phyloP scores from a whole-genome alignment of 2,113 vertebrate genomes.

The Lepidothrix coronata region DNA sequence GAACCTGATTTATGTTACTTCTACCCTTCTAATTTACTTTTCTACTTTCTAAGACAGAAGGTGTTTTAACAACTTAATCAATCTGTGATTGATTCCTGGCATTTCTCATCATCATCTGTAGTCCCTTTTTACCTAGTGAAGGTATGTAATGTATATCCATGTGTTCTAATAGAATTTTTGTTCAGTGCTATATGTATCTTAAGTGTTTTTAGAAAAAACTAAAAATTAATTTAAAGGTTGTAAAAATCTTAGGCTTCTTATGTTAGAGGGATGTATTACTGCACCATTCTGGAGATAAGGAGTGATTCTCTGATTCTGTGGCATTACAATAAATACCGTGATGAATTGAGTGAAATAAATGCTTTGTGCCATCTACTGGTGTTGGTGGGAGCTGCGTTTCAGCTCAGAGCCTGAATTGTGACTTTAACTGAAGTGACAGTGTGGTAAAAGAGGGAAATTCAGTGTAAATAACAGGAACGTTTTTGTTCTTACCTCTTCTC shows the following conservation, averaged over 20 bases:
- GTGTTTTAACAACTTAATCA: neutral
- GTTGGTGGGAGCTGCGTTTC: constrained; percentile 16
- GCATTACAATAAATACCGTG: neutral
- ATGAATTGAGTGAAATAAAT: constrained; percentile 37
- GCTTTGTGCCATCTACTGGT: constrained; percentile 64
- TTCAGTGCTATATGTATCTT: neutral
- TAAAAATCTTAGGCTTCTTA: neutral
- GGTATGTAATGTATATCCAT: too few species aligned
- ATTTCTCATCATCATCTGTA: neutral
- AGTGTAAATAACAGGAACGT: rapidly evolving
- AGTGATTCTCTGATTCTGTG: neutral
- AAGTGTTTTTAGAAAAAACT: neutral
- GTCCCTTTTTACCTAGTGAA: neutral
- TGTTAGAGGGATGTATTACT: neutral
- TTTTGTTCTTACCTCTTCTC: neutral
- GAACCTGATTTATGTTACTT: neutral
- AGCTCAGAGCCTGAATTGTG: neutral
- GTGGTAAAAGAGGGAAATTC: neutral
- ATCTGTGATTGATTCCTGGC: neutral
- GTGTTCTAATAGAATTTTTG: neutral
- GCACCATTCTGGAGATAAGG: neutral
- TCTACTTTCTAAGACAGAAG: neutral
- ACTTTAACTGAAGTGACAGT: rapidly evolving
- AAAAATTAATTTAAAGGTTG: neutral
- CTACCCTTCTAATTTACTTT: neutral